Evolutionary conservation across 2,888 invertebrate genomes (phyloP), one percentile per base, ranked within the genome.

Genomic region (Hemicrepidius hirtus): DNA sequence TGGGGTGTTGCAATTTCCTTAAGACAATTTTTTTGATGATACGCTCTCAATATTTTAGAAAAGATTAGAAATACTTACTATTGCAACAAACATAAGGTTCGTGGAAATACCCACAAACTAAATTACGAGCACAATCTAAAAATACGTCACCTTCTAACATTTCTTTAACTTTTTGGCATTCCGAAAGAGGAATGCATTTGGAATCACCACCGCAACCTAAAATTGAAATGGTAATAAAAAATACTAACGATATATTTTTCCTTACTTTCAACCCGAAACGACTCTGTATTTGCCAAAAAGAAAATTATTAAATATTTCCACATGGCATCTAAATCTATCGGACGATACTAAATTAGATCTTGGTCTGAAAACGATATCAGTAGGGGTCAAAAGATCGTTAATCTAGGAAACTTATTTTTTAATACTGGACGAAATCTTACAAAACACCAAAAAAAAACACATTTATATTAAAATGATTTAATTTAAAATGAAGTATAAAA

Each of bases 81-180:
- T 44, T n/a, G 35, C 73, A 73, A 20, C 73, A 73, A 35, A 73
- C 69, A n/a, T 44, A 62, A 0, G 73, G 68, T 53, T 73, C 68
- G 44, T 68, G 68, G 13, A 65, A 62, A 65, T 73, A 73, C 18
- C 69, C 73, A 24, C 73, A 73, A 1, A 60, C 24, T n/a, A 69
- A 41, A 1, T 18, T 69, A 44, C 21, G 41, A 9, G 59, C 60
- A 46, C 60, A 41, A n/a, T 68, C 41, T 18, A 60, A 35, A 13
- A 50, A 20, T 16, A 13, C 21, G 12, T 59, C 64, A 7, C 50
- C 24, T 7, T 59, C 16, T 10, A 68, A 32, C 16, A 64, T 49
- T 7, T 32, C 16, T 41, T 24, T 50, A n/a, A 73, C 40, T 62
- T 60, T 65, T 9, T 41, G 16, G 13, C 73, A 73, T 55, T 73